A percentile compares a stretch with the other conserved stretches of the same genome.
These are phyloP conservation scores for Takifugu rubripes DNA, from an alignment of 2,797 vertebrate genomes.

Conservation along the genomic window DNA sequence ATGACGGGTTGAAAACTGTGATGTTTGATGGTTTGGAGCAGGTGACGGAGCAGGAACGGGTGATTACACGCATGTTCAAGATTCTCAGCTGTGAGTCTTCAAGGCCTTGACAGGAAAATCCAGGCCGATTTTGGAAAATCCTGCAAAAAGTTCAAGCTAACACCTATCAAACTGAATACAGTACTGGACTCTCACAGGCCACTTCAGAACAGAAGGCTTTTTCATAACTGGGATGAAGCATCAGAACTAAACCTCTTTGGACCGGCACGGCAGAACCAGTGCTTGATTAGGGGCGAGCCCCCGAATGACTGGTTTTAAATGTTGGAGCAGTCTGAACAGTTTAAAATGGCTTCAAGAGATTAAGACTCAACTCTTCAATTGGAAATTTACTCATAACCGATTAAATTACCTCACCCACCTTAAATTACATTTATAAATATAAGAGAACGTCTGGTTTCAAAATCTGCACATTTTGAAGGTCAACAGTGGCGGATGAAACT, in stretches of 20 bases:
- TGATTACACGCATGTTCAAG: slow-evolving; percentile 9
- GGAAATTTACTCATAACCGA: too few relatives aligned
- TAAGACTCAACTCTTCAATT: too few relatives aligned
- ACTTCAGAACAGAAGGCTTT: neutral
- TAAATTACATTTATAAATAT: too few relatives aligned
- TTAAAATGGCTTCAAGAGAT: too few relatives aligned
- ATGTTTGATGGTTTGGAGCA: neutral
- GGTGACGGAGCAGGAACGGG: neutral
- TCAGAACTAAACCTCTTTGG: too few relatives aligned
- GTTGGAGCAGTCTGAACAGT: too few relatives aligned
- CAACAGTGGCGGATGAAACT: too few relatives aligned
- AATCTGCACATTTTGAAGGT: neutral
- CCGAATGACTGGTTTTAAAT: too few relatives aligned
- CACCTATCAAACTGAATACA: neutral
- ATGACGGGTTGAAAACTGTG: neutral
- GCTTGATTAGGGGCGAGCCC: too few relatives aligned
- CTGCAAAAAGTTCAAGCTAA: neutral
- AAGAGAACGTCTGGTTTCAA: neutral
- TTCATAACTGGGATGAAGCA: too few relatives aligned
- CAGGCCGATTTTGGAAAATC: neutral
- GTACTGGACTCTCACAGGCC: slow-evolving; percentile 12
- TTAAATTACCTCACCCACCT: too few relatives aligned
- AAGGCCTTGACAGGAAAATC: slow-evolving; percentile 41
- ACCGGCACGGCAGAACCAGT: too few relatives aligned
- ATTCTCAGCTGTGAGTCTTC: slow-evolving; percentile 17